Base-by-base conservation (phyloP, 1,140 invertebrate species). In the Leptinotarsa defecta region DNA sequence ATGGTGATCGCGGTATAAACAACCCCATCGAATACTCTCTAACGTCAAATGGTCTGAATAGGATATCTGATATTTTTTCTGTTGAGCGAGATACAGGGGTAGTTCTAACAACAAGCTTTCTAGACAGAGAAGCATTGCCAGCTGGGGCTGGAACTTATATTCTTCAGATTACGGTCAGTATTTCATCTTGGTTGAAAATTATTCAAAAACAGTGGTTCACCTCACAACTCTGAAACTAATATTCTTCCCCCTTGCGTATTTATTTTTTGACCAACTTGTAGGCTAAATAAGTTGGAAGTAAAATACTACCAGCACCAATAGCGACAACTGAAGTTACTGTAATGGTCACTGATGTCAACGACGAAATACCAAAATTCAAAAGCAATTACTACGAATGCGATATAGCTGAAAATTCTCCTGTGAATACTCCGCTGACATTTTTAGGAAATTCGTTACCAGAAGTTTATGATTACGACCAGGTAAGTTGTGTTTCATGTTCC, bases 341-440 rank as follows among this genome's bases (percentile, higher is more conserved):
- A 48, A 95, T 97, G 73, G 88, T 99, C 11, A 93, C 91, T n/a
- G 97, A 99, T 87, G 92, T 98, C 1, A 98, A 98, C 85, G 97
- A 98, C 87, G 96, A 98, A 87, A 92, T 90, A 3, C 96, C 97
- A 8, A 91, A 87, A 57, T 99, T 98, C 84, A 89, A 91, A 57
- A 94, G 92, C 81, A 80, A 87, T 0, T 85, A 88, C 73, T 98
- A 98, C 86, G 88, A 93, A 19, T 96, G 94, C 43, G 95, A 97
- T 87, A 92, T 99, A 48, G 91, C 94, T 62, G 97, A 98, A 87
- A 97, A 98, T 87, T 91, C 96, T 65, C 95, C 96, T 79, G 89
- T 91, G 74, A 96, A 96, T 82, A 96, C 96, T 4, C 96, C 96
- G 0, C 89, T 98, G 2, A 95, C 92, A 70, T 96, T 98, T 80